A percentile compares a stretch with the other conserved stretches of the same genome.
phyloP scores from a whole-genome alignment of 92 coral and sea anemone genomes.

The Palythoa heliodiscus region DNA sequence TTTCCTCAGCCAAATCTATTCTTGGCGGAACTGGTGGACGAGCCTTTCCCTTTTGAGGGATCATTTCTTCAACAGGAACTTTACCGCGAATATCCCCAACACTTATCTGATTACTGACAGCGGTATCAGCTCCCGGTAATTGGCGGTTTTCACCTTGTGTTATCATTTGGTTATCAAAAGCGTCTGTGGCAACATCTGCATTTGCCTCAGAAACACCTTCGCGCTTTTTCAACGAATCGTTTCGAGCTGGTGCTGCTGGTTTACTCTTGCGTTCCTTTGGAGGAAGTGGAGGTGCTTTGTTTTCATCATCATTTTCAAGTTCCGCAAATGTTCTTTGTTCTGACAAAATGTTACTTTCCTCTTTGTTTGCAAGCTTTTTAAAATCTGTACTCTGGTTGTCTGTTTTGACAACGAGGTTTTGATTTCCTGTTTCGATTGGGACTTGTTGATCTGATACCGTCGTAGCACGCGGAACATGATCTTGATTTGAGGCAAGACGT shows the following conservation, averaged over 20 bases:
- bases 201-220: not conserved
- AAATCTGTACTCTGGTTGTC: constrained; percentile 14
- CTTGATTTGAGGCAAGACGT: constrained; percentile 48
- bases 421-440: constrained; percentile 51
- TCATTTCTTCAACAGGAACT: constrained; percentile 1
- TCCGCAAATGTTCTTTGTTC: constrained; percentile 1
- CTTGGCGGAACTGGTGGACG: constrained; percentile 97
- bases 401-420: constrained; percentile 33
- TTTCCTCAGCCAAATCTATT: constrained; percentile 66
- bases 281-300: constrained; percentile 53
- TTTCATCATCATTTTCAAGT: not conserved
- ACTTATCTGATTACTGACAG: not conserved
- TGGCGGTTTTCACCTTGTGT: constrained; percentile 28
- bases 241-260: constrained; percentile 54
- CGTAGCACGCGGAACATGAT: constrained; percentile 26
- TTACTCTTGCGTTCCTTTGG: constrained; percentile 50
- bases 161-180: not conserved
- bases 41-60: constrained; percentile 32
- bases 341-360: not conserved
- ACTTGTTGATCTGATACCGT: constrained; percentile 30
- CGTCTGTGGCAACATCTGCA: not conserved
- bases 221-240: constrained; percentile 50
- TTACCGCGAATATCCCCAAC: not conserved
- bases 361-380: not conserved
- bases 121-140: constrained; percentile 52